Conservation (phyloP, 2,113 vertebrate species). For the Odontesthes bonariensis region DNA sequence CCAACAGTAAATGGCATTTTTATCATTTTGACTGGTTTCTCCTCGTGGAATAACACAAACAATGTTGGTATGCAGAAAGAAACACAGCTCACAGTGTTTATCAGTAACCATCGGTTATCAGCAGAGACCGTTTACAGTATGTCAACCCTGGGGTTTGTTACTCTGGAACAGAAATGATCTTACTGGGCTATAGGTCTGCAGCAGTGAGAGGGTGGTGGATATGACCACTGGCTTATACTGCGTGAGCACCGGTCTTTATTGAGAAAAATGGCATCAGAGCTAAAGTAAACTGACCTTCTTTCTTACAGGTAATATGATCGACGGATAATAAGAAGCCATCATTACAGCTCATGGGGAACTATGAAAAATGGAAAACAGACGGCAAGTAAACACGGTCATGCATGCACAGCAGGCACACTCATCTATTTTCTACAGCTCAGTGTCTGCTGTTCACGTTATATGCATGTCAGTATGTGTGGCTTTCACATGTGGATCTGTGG, state of each 20-base stretch:
- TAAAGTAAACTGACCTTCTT: slow-evolving; percentile 47
- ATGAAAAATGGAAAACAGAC: slow-evolving; percentile 32
- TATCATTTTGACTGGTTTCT: background rate
- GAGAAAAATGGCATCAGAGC: slow-evolving; percentile 51
- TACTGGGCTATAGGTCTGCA: slow-evolving; percentile 36
- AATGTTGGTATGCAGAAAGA: background rate
- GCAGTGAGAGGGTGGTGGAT: background rate
- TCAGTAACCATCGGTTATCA: slow-evolving; percentile 40
- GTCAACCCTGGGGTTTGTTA: slow-evolving; percentile 15
- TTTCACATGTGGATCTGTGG: background rate
- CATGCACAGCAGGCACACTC: slow-evolving; percentile 25
- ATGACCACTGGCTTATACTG: slow-evolving; percentile 27
- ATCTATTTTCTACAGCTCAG: slow-evolving; percentile 17
- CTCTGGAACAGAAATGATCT: slow-evolving; percentile 16
- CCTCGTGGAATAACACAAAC: slow-evolving; percentile 10
- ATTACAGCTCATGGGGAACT: slow-evolving; percentile 47
- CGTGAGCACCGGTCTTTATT: slow-evolving; percentile 44
- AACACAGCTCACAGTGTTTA: slow-evolving; percentile 37
- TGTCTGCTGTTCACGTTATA: slow-evolving; percentile 9
- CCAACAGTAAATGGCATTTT: background rate
- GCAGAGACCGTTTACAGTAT: slow-evolving; percentile 10
- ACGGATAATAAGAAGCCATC: slow-evolving; percentile 54
- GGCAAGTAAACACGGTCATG: slow-evolving; percentile 31
- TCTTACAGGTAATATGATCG: slow-evolving; percentile 36
- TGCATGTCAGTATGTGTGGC: slow-evolving; percentile 8